Evolutionary conservation across 1,140 invertebrate species (phyloP).

Genomic region (Helicoverpa zea): DNA sequence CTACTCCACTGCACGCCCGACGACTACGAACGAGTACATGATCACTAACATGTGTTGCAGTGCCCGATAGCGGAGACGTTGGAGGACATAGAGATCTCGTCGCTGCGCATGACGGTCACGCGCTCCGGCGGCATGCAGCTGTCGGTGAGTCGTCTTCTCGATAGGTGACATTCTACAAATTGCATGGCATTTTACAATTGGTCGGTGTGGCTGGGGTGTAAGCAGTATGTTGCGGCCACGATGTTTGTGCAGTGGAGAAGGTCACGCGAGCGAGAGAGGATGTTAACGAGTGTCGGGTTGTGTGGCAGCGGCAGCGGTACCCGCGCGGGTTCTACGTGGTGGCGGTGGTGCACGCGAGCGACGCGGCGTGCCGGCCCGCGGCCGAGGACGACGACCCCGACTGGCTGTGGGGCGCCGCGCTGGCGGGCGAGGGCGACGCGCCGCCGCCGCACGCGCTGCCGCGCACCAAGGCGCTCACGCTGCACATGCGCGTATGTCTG

Average conservation of each 20-base stretch:
- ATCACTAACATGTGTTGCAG: conserved; percentile 58
- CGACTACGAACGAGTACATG: no score
- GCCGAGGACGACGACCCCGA: conserved; percentile 50
- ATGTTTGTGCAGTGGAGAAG: no score
- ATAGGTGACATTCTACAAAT: no score
- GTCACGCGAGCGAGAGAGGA: not conserved
- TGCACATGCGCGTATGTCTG: conserved; percentile 62
- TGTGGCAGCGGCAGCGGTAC: conserved; percentile 64
- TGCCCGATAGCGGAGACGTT: conserved; percentile 74
- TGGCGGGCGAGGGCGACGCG: conserved; percentile 27
- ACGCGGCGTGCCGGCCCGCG: conserved; percentile 61
- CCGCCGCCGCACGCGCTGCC: not conserved
- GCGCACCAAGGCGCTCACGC: conserved; percentile 58
- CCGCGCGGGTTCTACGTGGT: conserved; percentile 75
- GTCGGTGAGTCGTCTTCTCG: conserved; percentile 55
- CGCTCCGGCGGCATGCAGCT: conserved; percentile 74
- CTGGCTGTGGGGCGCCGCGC: conserved; percentile 68
- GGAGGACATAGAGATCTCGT: conserved; percentile 51
- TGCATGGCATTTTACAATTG: no score
- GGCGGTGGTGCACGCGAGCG: conserved; percentile 57
- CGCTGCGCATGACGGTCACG: conserved; percentile 71
- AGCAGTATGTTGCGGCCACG: no score
- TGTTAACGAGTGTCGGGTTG: not conserved
- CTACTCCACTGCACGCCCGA: not conserved
- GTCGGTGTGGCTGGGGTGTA: no score